phyloP scores from a whole-genome alignment of 1,140 invertebrate genomes.

The Bombus picipes region DNA sequence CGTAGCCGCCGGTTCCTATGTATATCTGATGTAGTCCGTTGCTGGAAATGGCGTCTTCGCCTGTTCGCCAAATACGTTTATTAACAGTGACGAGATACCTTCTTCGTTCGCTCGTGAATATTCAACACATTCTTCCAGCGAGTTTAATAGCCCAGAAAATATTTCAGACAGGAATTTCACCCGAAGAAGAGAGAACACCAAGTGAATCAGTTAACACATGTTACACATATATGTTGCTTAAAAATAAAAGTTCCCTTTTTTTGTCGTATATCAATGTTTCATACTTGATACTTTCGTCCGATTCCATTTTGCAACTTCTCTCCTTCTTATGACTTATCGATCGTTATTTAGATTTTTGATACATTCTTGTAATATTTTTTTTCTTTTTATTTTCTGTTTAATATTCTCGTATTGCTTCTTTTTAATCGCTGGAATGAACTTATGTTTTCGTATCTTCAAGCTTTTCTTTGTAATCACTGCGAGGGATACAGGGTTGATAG shows the following conservation, averaged over 20 bases:
- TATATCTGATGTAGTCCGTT: slow-evolving; percentile 63
- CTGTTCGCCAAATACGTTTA: slow-evolving; percentile 51
- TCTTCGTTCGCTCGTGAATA: slow-evolving; percentile 28
- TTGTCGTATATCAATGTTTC: neutral
- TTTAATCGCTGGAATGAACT: too few relatives aligned
- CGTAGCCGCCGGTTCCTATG: slow-evolving; percentile 65
- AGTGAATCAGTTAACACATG: neutral
- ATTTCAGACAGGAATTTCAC: neutral
- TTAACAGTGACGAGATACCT: slow-evolving; percentile 30
- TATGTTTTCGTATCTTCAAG: too few relatives aligned
- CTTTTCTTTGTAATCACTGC: too few relatives aligned
- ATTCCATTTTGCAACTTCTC: neutral
- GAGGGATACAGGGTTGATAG: too few relatives aligned
- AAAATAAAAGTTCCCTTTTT: neutral
- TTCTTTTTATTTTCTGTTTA: neutral
- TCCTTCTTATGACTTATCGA: neutral
- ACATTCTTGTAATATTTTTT: neutral
- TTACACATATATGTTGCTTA: too few relatives aligned
- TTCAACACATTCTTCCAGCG: neutral
- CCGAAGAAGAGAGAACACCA: neutral
- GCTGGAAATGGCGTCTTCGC: slow-evolving; percentile 58
- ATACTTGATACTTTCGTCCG: neutral
- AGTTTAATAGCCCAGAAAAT: neutral
- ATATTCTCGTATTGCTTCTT: neutral
- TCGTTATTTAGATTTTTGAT: neutral